These are phyloP conservation scores for Trichechus manatus DNA, from an alignment of 2,113 vertebrate species.

Conservation along the genomic window DNA sequence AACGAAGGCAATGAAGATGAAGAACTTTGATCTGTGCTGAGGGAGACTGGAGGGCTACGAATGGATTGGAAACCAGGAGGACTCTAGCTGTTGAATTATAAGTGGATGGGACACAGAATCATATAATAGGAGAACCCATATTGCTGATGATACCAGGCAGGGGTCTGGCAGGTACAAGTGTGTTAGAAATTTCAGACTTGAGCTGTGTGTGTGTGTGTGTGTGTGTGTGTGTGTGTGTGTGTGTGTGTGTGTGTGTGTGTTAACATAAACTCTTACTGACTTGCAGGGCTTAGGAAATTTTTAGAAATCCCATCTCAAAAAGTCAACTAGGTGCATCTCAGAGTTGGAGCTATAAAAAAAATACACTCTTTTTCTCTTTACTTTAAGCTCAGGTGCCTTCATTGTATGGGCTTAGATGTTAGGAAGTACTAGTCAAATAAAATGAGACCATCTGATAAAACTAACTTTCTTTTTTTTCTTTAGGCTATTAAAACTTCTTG, in stretches of 20 bases:
- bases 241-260: neutral
- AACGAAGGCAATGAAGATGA: neutral
- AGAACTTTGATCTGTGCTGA: neutral
- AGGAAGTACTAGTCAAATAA: neutral
- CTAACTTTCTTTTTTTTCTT: neutral
- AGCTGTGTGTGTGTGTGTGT: accelerated
- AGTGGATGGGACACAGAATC: neutral
- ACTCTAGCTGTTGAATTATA: neutral
- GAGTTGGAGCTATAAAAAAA: neutral
- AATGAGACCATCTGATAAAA: neutral
- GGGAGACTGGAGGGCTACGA: neutral
- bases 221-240: neutral
- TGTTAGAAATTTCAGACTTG: neutral
- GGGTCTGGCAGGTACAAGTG: neutral
- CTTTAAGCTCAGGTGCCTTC: neutral
- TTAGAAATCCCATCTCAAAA: neutral
- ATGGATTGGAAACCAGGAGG: neutral
- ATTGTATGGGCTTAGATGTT: neutral
- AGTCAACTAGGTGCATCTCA: neutral
- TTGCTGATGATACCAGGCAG: neutral
- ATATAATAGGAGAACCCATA: neutral
- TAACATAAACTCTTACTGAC: neutral
- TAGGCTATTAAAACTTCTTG: neutral
- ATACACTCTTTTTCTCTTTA: neutral
- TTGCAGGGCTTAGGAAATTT: neutral